phyloP scores from a whole-genome alignment of 2,888 invertebrate genomes.

The Drosophila stalkeri region DNA sequence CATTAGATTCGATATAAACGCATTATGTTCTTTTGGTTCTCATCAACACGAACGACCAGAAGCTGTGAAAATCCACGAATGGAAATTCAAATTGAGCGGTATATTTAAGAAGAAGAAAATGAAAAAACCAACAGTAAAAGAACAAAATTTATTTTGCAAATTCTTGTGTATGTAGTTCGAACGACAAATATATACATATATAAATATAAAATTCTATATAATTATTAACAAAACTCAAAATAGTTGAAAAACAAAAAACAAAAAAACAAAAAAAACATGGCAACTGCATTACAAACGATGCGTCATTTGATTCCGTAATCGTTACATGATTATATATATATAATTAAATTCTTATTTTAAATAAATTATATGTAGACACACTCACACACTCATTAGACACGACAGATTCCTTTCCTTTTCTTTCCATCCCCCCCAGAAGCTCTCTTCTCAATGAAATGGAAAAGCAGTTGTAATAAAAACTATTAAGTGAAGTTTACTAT shows the following conservation, averaged over 20 bases:
- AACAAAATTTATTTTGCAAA: slow-evolving; percentile 35
- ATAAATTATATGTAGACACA: slow-evolving; percentile 76
- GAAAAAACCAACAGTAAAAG: neutral
- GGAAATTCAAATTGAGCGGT: slow-evolving; percentile 6
- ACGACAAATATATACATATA: slow-evolving; percentile 33
- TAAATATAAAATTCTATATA: slow-evolving; percentile 46
- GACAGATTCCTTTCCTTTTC: slow-evolving; percentile 16
- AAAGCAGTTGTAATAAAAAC: slow-evolving; percentile 53
- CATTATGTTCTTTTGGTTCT: slow-evolving; percentile 39
- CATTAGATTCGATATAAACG: slow-evolving; percentile 57
- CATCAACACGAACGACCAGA: slow-evolving; percentile 5
- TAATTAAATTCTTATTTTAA: slow-evolving; percentile 69
- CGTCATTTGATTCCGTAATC: slow-evolving; percentile 60
- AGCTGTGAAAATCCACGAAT: neutral
- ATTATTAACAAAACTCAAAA: slow-evolving; percentile 22
- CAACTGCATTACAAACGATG: slow-evolving; percentile 25
- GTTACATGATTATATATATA: slow-evolving; percentile 70
- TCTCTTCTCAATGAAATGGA: neutral
- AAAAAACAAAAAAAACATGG: slow-evolving; percentile 11
- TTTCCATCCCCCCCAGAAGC: neutral
- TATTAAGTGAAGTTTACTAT: slow-evolving; percentile 64
- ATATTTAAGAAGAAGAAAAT: neutral
- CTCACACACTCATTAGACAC: slow-evolving; percentile 22
- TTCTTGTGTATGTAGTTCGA: slow-evolving; percentile 60
- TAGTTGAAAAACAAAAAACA: neutral